Evolutionary conservation across 2,888 invertebrate species (phyloP).

Genomic region (Nephrotoma appendiculata): DNA sequence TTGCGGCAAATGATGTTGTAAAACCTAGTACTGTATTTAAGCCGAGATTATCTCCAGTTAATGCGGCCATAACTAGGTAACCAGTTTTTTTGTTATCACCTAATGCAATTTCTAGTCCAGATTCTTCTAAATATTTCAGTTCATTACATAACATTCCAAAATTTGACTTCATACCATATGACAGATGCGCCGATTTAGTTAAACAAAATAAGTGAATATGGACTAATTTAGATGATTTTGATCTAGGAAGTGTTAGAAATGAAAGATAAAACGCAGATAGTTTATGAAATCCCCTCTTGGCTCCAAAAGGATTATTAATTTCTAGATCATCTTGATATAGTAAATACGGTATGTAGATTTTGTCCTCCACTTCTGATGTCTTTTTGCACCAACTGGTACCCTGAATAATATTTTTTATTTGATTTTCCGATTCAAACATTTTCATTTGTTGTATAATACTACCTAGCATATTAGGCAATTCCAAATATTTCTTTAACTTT

Average conservation of each 20-base stretch:
- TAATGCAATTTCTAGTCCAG: not conserved
- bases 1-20: slow-evolving; percentile 13
- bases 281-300: not conserved
- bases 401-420: not conserved
- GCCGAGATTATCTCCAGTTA: slow-evolving; percentile 15
- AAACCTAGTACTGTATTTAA: slow-evolving; percentile 14
- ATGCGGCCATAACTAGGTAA: slow-evolving; percentile 11
- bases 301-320: not conserved
- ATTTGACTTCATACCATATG: slow-evolving; percentile 1
- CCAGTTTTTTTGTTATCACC: not conserved
- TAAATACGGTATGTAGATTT: not conserved
- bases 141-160: not conserved
- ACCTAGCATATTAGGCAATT: not conserved
- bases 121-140: slow-evolving; percentile 8
- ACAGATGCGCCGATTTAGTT: not conserved
- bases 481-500: slow-evolving; percentile 5
- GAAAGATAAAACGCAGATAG: not conserved
- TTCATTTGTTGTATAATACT: not conserved
- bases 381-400: not conserved
- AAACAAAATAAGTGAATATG: not conserved
- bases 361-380: not conserved
- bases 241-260: not conserved
- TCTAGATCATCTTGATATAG: not conserved
- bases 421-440: not conserved
- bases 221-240: not conserved